Evolutionary conservation across 2,888 invertebrate genomes (phyloP).

Genomic region (Synanthedon tipuliformis): DNA sequence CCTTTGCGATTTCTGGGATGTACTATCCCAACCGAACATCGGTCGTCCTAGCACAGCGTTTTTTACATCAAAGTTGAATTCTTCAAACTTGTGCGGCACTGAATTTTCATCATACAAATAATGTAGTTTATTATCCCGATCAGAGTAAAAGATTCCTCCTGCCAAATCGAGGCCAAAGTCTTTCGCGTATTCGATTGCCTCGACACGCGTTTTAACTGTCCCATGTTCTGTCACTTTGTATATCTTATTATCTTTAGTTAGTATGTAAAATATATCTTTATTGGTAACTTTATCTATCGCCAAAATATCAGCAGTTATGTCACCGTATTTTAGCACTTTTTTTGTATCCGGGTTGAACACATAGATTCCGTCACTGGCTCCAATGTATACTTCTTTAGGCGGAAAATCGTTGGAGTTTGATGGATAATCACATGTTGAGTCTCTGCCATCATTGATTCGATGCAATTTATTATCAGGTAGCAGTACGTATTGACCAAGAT

Average conservation of each 20-base stretch:
- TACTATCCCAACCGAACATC: not conserved
- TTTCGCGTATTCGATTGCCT: slow-evolving; percentile 1
- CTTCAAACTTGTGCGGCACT: not conserved
- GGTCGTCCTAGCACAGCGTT: not conserved
- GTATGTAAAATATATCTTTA: not conserved
- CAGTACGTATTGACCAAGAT: not conserved
- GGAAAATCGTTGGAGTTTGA: not conserved
- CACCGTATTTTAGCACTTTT: not conserved
- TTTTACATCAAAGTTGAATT: not conserved
- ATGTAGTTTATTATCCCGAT: not conserved
- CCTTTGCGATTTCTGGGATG: too few species aligned
- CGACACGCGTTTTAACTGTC: not conserved
- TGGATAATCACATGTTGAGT: not conserved
- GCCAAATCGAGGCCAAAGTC: not conserved
- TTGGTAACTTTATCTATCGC: slow-evolving; percentile 1
- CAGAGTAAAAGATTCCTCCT: not conserved
- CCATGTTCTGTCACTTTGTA: slow-evolving; percentile 1
- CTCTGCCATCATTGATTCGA: slow-evolving; percentile 2
- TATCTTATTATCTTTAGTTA: not conserved
- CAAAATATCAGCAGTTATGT: not conserved
- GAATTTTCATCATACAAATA: not conserved
- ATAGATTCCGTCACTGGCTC: slow-evolving; percentile 1
- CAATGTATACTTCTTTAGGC: not conserved
- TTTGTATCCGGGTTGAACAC: not conserved
- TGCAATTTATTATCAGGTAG: not conserved